These are phyloP conservation scores for Halichoerus grypus DNA, from an alignment of 2,113 vertebrate species.

Conservation along the genomic window DNA sequence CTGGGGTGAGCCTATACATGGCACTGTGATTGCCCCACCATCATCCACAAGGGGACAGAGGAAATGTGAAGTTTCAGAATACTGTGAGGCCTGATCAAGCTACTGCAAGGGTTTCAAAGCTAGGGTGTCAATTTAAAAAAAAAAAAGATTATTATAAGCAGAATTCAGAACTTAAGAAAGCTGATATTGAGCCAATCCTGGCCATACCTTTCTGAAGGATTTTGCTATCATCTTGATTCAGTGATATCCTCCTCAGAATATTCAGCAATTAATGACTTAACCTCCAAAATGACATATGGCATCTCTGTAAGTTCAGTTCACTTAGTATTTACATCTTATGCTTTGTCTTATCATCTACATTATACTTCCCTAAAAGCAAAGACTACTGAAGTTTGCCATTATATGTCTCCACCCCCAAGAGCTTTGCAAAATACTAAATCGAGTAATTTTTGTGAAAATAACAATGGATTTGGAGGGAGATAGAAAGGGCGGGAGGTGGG, in stretches of 20 bases:
- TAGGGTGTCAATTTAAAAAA: background rate
- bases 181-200: background rate
- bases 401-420: background rate
- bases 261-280: background rate
- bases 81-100: background rate
- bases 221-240: background rate
- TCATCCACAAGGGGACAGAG: background rate
- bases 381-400: background rate
- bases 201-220: background rate
- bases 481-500: background rate
- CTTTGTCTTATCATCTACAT: background rate
- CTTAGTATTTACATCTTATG: background rate
- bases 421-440: background rate
- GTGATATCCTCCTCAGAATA: background rate
- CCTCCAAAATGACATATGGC: background rate
- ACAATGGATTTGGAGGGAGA: background rate
- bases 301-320: background rate
- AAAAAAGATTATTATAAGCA: background rate
- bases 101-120: background rate
- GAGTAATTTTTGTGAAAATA: slow-evolving; percentile 15
- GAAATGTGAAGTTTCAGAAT: background rate
- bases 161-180: slow-evolving; percentile 2
- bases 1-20: too few species aligned
- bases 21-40: background rate
- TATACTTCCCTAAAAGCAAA: background rate